Evolutionary conservation across 1,140 invertebrate genomes (phyloP).

Genomic region (Drosophila kohkoa): DNA sequence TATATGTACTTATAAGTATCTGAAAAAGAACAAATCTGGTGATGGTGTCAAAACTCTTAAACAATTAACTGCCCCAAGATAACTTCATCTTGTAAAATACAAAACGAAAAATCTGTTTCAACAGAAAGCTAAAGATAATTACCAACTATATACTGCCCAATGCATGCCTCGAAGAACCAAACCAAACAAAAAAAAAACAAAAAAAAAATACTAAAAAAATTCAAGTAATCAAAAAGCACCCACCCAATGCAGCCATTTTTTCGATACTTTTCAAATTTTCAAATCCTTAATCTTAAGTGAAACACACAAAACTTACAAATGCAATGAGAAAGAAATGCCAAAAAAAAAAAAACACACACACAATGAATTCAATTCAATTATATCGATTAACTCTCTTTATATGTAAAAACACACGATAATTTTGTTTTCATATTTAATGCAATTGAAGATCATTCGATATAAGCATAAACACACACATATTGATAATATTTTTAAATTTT

Average conservation of each 20-base stretch:
- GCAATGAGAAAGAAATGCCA: not conserved
- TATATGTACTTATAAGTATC: conserved; percentile 44
- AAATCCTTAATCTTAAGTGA: conserved; percentile 36
- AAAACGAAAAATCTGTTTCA: conserved; percentile 29
- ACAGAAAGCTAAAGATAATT: conserved; percentile 11
- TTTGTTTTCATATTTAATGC: conserved; percentile 35
- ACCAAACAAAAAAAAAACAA: not conserved
- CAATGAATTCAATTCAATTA: conserved; percentile 35
- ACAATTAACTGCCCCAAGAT: conserved; percentile 31
- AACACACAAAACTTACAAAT: conserved; percentile 16
- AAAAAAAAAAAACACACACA: conserved; percentile 7
- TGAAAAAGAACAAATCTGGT: conserved; percentile 27
- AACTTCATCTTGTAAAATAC: conserved; percentile 37
- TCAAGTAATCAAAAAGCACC: conserved; percentile 1
- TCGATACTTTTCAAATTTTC: conserved; percentile 34
- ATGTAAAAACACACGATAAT: conserved; percentile 7
- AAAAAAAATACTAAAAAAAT: not conserved
- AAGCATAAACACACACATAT: conserved; percentile 27
- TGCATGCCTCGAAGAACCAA: conserved; percentile 18
- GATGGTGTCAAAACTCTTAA: conserved; percentile 32
- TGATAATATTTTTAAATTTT: conserved; percentile 43
- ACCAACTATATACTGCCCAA: conserved; percentile 10
- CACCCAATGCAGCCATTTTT: conserved; percentile 27
- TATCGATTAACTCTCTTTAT: conserved; percentile 24
- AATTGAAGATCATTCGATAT: conserved; percentile 25